Percentiles rank a stretch among this genome's conserved stretches.
phyloP scores from a whole-genome alignment of 2,113 vertebrate genomes.

The Sula dactylatra region DNA sequence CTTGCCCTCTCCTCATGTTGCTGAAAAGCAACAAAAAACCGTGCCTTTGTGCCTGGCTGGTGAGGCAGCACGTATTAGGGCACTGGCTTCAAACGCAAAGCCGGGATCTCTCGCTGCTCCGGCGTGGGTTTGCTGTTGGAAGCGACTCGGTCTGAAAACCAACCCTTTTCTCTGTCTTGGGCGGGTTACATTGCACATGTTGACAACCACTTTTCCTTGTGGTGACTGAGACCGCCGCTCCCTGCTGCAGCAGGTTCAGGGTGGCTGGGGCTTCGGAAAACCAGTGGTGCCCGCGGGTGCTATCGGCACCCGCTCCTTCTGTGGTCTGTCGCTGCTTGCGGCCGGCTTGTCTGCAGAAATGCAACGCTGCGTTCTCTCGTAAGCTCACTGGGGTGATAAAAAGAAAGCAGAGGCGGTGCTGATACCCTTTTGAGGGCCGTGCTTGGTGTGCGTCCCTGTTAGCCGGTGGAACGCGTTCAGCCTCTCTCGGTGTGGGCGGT shows the following conservation, averaged over 20 bases:
- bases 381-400: rapidly evolving
- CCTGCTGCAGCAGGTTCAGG: neutral
- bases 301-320: rapidly evolving
- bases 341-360: neutral
- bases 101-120: too few relatives aligned
- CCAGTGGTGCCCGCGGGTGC: rapidly evolving
- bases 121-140: too few relatives aligned
- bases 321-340: neutral
- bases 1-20: too few relatives aligned
- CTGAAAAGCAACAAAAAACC: too few relatives aligned
- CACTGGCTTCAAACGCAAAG: too few relatives aligned
- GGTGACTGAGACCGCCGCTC: rapidly evolving
- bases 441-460: neutral
- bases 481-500: neutral
- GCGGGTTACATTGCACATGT: rapidly evolving
- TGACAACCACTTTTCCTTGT: neutral
- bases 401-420: neutral
- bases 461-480: neutral
- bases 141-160: neutral
- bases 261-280: neutral
- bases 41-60: too few relatives aligned
- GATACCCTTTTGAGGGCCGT: neutral
- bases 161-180: too few relatives aligned
- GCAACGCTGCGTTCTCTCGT: rapidly evolving
- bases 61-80: too few relatives aligned